Percentiles rank a stretch among this genome's conserved stretches.
Evolutionary conservation across 2,113 vertebrate species (phyloP).

Genomic region (Gulo gulo): DNA sequence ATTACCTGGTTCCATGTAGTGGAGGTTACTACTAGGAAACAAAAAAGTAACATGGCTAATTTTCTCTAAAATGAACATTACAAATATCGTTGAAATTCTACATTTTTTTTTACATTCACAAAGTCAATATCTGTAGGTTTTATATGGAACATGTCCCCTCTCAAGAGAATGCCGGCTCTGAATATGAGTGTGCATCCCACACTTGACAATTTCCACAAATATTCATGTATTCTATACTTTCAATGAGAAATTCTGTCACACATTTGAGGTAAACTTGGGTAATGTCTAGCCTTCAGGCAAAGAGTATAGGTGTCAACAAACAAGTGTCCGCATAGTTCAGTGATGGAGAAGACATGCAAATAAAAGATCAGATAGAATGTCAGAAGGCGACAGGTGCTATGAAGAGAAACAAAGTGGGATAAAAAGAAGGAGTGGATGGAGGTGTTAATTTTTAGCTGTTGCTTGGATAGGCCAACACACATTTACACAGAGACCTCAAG

Average conservation of each 20-base stretch:
- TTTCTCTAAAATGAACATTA: not conserved
- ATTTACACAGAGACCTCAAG: not conserved
- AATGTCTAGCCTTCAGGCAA: not conserved
- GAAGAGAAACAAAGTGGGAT: too few relatives aligned
- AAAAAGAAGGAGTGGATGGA: too few relatives aligned
- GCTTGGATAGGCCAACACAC: not conserved
- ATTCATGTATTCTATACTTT: not conserved
- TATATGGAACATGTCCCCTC: not conserved
- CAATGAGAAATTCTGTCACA: not conserved
- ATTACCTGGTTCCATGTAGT: not conserved
- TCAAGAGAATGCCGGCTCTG: not conserved
- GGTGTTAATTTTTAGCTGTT: not conserved
- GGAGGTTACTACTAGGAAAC: not conserved
- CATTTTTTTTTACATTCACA: not conserved
- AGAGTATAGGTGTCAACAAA: too few relatives aligned
- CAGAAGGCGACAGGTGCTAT: not conserved
- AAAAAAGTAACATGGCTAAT: not conserved
- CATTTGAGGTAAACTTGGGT: not conserved
- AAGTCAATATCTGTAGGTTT: too few relatives aligned
- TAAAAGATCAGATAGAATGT: not conserved
- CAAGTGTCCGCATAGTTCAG: too few relatives aligned
- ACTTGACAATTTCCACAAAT: not conserved
- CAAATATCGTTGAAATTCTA: not conserved
- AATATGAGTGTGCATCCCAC: not conserved
- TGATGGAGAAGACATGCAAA: too few relatives aligned